A percentile compares a stretch with the other conserved stretches of the same genome.
Evolutionary conservation across 2,888 invertebrate species (phyloP).

Genomic region (Subacronicta megacephala): DNA sequence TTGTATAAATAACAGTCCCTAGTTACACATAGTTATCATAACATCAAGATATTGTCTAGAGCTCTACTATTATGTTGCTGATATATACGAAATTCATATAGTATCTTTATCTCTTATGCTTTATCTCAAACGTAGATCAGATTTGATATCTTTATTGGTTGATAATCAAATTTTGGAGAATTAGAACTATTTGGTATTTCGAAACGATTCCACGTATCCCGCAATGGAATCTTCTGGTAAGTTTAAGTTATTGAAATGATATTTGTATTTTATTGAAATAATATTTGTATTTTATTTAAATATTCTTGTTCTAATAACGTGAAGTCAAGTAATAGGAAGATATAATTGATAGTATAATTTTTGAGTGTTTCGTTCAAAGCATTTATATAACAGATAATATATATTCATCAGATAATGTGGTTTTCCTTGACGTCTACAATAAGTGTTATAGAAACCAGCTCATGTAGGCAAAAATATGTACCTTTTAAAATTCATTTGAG

Average conservation of each 20-base stretch:
- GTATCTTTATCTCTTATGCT: conserved; percentile 24
- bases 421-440: too few relatives aligned
- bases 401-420: too few relatives aligned
- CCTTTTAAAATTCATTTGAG: too few relatives aligned
- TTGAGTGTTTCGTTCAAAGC: too few relatives aligned
- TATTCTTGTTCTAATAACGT: too few relatives aligned
- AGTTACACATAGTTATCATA: conserved; percentile 17
- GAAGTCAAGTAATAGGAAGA: too few relatives aligned
- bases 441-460: too few relatives aligned
- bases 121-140: conserved; percentile 43
- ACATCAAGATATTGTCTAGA: conserved; percentile 30
- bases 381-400: too few relatives aligned
- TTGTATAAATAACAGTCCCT: conserved; percentile 2
- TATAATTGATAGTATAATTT: too few relatives aligned
- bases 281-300: too few relatives aligned
- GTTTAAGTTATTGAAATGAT: conserved; percentile 30
- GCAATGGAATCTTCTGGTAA: conserved; percentile 44
- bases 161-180: conserved; percentile 42
- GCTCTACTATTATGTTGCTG: conserved; percentile 22
- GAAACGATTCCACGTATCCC: conserved; percentile 19
- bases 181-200: conserved; percentile 22
- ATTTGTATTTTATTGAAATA: too few relatives aligned
- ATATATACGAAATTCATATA: conserved; percentile 13
- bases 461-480: too few relatives aligned
- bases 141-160: conserved; percentile 44